Evolutionary conservation across 1,140 invertebrate species (phyloP).

Genomic region (Brachionus plicatilis): DNA sequence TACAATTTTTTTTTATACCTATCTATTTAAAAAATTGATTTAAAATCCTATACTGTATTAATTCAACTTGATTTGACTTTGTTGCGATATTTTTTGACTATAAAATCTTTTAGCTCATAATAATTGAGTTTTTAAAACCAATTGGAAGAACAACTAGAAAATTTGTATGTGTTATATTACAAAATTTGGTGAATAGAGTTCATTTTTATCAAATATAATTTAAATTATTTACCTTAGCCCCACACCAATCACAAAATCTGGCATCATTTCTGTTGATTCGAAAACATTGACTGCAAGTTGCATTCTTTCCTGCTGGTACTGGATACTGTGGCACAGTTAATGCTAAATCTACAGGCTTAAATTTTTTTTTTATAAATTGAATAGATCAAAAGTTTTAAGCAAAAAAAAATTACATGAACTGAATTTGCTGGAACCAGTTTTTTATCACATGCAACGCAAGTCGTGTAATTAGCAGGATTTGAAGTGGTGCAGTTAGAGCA

Average conservation of each 20-base stretch:
- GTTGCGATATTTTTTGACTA: too few species aligned
- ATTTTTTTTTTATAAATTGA: background rate
- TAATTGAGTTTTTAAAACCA: too few species aligned
- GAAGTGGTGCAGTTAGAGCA: constrained; percentile 48
- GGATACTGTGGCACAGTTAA: background rate
- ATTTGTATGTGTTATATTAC: too few species aligned
- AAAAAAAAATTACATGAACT: background rate
- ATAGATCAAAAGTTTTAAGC: background rate
- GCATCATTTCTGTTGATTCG: constrained; percentile 50
- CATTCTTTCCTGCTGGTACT: constrained; percentile 42
- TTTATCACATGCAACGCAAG: constrained; percentile 48
- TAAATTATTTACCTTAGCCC: constrained; percentile 45
- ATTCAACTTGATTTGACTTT: too few species aligned
- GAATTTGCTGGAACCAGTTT: constrained; percentile 42
- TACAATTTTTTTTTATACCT: too few species aligned
- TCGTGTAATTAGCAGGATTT: constrained; percentile 46
- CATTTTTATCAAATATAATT: background rate
- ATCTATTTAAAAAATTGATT: too few species aligned
- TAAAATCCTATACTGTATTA: too few species aligned
- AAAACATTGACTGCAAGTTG: constrained; percentile 48
- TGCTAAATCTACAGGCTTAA: constrained; percentile 27
- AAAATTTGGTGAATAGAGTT: background rate
- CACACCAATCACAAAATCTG: constrained; percentile 53
- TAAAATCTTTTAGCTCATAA: too few species aligned
- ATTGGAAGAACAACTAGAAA: too few species aligned